These are phyloP conservation scores for Tenebrosternarchus preto DNA, from an alignment of 2,113 vertebrate species.

Conservation along the genomic window DNA sequence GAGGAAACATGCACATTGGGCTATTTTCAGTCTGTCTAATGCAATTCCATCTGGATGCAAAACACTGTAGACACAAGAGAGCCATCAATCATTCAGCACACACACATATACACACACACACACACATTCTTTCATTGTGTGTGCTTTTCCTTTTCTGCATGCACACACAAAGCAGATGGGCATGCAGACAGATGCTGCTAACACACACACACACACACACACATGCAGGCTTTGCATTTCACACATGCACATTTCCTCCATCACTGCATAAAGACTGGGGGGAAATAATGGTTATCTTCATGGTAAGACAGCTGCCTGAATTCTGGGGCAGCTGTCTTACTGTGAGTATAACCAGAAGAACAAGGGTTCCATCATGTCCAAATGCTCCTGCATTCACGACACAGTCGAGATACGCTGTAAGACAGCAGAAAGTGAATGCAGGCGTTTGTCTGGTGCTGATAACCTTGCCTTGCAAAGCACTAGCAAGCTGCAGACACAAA, in stretches of 20 bases:
- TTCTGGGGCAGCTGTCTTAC: slow-evolving; percentile 39
- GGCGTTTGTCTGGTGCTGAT: slow-evolving; percentile 37
- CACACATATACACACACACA: slow-evolving; percentile 39
- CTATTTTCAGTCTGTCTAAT: slow-evolving; percentile 68
- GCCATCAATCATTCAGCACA: slow-evolving; percentile 22
- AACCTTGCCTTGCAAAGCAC: slow-evolving; percentile 25
- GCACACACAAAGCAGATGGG: slow-evolving; percentile 21
- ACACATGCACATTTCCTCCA: slow-evolving; percentile 51
- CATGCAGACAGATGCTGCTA: neutral
- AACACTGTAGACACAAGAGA: slow-evolving; percentile 47
- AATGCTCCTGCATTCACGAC: slow-evolving; percentile 27
- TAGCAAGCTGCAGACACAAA: slow-evolving; percentile 12
- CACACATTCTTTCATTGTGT: no score
- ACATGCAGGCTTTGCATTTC: slow-evolving; percentile 47
- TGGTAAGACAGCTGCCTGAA: no score
- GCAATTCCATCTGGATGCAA: slow-evolving; percentile 60
- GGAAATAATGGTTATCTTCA: slow-evolving; percentile 40
- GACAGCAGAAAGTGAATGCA: slow-evolving; percentile 28
- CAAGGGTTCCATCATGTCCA: slow-evolving; percentile 23
- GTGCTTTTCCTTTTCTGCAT: slow-evolving; percentile 28
- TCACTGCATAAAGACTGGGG: slow-evolving; percentile 40
- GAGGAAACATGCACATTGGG: slow-evolving; percentile 21
- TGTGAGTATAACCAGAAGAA: slow-evolving; percentile 19
- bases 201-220: slow-evolving; percentile 30
- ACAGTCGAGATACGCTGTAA: slow-evolving; percentile 17